phyloP scores from a whole-genome alignment of 2,797 vertebrate genomes.

The Peromyscus melanophrys region DNA sequence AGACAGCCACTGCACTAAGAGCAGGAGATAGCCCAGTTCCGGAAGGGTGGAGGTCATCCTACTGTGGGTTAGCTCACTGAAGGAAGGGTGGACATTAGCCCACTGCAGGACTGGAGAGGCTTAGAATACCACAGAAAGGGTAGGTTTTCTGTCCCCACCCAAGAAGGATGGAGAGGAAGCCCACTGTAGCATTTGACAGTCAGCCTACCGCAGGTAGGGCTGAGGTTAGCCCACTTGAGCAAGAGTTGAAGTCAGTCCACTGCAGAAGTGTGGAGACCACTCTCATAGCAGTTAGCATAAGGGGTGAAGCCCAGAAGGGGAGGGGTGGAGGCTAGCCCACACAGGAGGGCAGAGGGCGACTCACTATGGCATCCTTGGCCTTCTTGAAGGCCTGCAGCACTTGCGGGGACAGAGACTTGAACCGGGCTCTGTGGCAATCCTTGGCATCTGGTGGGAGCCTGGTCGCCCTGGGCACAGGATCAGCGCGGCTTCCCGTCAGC shows the following conservation, averaged over 20 bases:
- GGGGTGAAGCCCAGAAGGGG: neutral
- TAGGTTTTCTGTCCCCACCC: neutral
- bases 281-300: accelerated
- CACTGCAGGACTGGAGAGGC: neutral
- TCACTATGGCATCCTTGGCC: constrained; percentile 71
- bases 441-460: neutral
- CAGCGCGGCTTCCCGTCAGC: neutral
- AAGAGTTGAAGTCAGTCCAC: neutral
- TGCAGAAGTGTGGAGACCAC: neutral
- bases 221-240: neutral
- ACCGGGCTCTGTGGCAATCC: constrained; percentile 42
- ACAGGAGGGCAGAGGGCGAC: neutral
- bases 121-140: neutral
- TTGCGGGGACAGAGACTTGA: constrained; percentile 67
- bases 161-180: neutral
- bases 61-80: neutral
- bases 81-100: no score
- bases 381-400: constrained; percentile 63
- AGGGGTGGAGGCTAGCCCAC: neutral
- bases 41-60: no score
- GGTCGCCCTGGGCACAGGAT: neutral
- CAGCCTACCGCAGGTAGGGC: neutral
- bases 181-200: neutral
- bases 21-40: neutral
- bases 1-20: accelerated